Base-by-base conservation (phyloP, 2,888 invertebrate genomes). In the Leucophora obtusa region DNA sequence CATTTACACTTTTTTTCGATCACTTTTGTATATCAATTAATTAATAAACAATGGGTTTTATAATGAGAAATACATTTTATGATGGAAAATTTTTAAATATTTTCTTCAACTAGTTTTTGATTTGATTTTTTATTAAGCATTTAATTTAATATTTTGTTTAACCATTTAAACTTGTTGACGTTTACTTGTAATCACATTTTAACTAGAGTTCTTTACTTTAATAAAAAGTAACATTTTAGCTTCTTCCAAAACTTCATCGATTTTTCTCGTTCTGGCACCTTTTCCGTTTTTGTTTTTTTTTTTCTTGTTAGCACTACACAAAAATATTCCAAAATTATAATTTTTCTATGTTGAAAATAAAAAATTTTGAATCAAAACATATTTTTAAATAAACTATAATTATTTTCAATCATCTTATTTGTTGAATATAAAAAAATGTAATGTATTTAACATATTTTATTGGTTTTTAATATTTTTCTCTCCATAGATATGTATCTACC, bases 181-280 rank as follows among this genome's bases (percentile, higher is more conserved):
- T 38, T 38, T 11, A 38, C 10, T 38, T 38, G 14, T 38, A 11
- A 38, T 11, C 38, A 38, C 11, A 38, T 38, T 38, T 38, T 38
- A 2, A 11, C 11, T 38, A 38, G 38, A 38, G 38, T 38, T 38
- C 38, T 38, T 38, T 38, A 38, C 38, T 11, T 11, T 11, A 33
- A n/a, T 11, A 15, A 43, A 47, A 47, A 15, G 38, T 35, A 72
- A 54, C 56, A 63, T 54, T 77, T 70, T 51, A 56, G 73, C 66
- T 78, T 70, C 77, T 70, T 65, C 54, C 70, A 43, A 81, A 81
- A 81, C 81, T 81, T 81, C 83, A 82, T 83, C 82, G 82, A 82
- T 83, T 83, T 83, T 82, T 82, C 82, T 79, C 80, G 65, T 72
- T 72, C 53, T 79, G 71, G 43, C 56, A 70, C 58, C 9, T 43